Base-by-base conservation (phyloP, 2,888 invertebrate genomes). In the Eupithecia abbreviata region DNA sequence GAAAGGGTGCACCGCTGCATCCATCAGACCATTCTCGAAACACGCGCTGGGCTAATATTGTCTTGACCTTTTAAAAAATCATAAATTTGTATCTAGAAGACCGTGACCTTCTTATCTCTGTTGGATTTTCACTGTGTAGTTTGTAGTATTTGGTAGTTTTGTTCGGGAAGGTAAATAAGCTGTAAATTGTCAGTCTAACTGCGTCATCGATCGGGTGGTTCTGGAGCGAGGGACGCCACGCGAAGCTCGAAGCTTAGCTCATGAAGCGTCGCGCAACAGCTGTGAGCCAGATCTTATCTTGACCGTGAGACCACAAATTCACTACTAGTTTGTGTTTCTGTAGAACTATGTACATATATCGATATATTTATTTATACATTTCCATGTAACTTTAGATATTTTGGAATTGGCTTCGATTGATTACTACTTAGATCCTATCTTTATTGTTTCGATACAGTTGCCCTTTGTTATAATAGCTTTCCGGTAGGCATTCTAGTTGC, bases 241-340 rank as follows among this genome's bases (percentile, higher is more conserved):
- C 88, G 89, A 75, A 88, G 86, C 80, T 74, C 88, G 89, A 75
- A 88, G 86, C 80, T 74, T 86, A 80, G 74, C 80, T 85, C 84
- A 81, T 86, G 89, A 89, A 86, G 86, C 90, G 89, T 30, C 90
- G 88, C 90, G 90, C 92, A 92, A 91, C 93, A 92, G 91, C 93
- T 93, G 93, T 90, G 90, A 88, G 86, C 90, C 89, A 89, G 90
- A 89, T 91, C 90, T 91, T 92, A 91, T 91, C 91, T 93, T 93
- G 90, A 93, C 93, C 92, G 94, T 95, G 94, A 94, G 94, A 92
- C 87, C 88, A 89, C 87, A 88, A 85, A 84, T 85, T 87, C 85
- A 85, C 86, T 87, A 83, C 87, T 72, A 87, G 85, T 86, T 80
- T 85, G 78, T 88, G 85, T 86, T 80, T 85, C 78, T 81, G 77